Evolutionary conservation across 2,888 invertebrate species (phyloP), one percentile per base, ranked within the genome.

Genomic region (Neoscelio sp.): DNA sequence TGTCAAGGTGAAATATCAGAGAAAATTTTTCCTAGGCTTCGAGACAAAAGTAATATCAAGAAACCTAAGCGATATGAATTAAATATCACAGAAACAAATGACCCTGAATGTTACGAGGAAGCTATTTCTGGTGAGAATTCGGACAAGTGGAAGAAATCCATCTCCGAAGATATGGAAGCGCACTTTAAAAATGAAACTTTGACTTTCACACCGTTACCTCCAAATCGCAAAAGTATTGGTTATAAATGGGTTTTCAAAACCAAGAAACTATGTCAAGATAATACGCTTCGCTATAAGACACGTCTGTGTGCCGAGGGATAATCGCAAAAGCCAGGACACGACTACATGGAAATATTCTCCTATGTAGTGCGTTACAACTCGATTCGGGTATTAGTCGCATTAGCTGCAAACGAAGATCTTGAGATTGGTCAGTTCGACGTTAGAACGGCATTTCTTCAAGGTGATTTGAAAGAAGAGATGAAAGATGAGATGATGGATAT

Each of bases 401-500:
- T 85, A 0, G 82, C 83, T 20, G 83, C 8, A 0, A 2, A 52
- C 13, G 8, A 64, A 3, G 23, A 64, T 7, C 10, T 48, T 0
- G 26, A 52, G 7, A 83, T 15, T 46, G 58, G 26, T 77, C 85
- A 87, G 54, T 86, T 88, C 50, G 84, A 87, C 52, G 78, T 87
- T 0, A 85, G 83, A 58, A 87, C 85, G 13, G 87, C 87, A 0
- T 88, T 87, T 64, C 65, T 88, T n/a, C n/a, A n/a, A n/a, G n/a
- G n/a, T n/a, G n/a, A n/a, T n/a, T n/a, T n/a, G n/a, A 2, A 79
- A 87, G 58, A 85, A n/a, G n/a, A n/a, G n/a, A n/a, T n/a, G n/a
- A n/a, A n/a, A n/a, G n/a, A n/a, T n/a, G n/a, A n/a, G 86, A 83
- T 89, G 4, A 87, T 88, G 87, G 60, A 83, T 26, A 87, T 88